Evolutionary conservation across 2,113 vertebrate species (phyloP).

Genomic region (Seriola dumerili): DNA sequence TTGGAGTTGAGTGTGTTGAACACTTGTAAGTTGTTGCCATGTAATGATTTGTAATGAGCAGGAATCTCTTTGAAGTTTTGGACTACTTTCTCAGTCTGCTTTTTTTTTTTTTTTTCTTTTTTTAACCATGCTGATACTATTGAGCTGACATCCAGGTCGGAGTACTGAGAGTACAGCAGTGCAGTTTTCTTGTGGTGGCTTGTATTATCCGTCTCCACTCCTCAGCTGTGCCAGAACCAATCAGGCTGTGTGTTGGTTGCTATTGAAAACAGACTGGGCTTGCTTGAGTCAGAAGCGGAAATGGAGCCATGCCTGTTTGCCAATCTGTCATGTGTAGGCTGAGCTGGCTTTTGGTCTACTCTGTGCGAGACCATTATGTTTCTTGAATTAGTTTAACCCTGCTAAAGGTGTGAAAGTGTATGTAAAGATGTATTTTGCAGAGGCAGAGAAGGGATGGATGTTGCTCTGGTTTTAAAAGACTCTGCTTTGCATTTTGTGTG

Average conservation of each 20-base stretch:
- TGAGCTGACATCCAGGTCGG: constrained; percentile 5
- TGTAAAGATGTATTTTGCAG: constrained; percentile 11
- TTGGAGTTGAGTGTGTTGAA: neutral
- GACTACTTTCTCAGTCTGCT: neutral
- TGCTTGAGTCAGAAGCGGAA: constrained; percentile 59
- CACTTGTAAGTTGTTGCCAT: neutral
- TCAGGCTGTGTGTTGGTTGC: constrained; percentile 38
- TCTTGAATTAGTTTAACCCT: constrained; percentile 16
- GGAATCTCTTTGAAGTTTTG: neutral
- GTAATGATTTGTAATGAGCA: neutral
- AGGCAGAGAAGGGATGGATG: neutral
- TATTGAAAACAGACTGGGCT: constrained; percentile 51
- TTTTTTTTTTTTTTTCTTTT: neutral
- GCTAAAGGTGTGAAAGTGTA: constrained; percentile 30
- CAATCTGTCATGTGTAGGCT: constrained; percentile 69
- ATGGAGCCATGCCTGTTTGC: constrained; percentile 40
- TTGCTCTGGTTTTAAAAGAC: neutral
- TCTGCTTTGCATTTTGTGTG: constrained; percentile 5
- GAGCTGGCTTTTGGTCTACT: constrained; percentile 35
- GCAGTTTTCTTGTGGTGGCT: constrained; percentile 40
- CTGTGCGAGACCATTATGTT: neutral
- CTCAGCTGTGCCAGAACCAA: constrained; percentile 36
- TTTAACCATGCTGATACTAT: neutral
- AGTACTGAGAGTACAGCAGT: neutral
- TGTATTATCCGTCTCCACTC: constrained; percentile 13